Base-by-base conservation (phyloP, 1,140 invertebrate genomes). In the Drosophila sturtevanti region DNA sequence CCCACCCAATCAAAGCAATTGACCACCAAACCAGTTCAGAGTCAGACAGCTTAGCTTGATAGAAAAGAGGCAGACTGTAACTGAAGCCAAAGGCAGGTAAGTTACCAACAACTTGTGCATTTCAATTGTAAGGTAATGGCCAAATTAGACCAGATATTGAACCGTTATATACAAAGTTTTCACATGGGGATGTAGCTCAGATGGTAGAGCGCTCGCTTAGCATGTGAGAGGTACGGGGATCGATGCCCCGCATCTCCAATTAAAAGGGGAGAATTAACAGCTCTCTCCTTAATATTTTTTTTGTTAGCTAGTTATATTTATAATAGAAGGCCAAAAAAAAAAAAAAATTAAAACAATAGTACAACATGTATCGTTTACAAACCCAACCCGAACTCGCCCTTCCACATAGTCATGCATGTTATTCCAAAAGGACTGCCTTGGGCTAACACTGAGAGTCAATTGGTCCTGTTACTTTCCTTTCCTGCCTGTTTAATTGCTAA, bases 131-230 rank as follows among this genome's bases (percentile, higher is more conserved):
- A 24, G 72, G 63, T 74, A 75, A 76, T 76, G 21, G 41, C 41
- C 41, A 48, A 48, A 21, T 48, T 48, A 21, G 16, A 48, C 41
- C 18, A 48, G 16, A 69, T 73, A 77, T 65, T 52, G 22, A 24
- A 44, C 41, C 51, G 34, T 44, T 80, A 38, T 66, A 11, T 31
- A 27, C 6, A 5, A 18, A 16, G 27, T 10, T 4, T 3, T 21
- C 52, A 66, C 35, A 61, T 10, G 81, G 82, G 81, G 81, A 86
- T 87, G 82, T 87, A 87, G 79, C 82, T 87, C 74, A 76, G 94
- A 95, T 95, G 95, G 95, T 96, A 96, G 95, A 96, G 95, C 95
- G 95, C 95, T 96, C 94, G 95, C 95, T 96, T 96, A 95, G 95
- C 95, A 96, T 95, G 95, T 94, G 95, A 95, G 95, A 95, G 95